phyloP scores from a whole-genome alignment of 2,113 vertebrate genomes.

The Lampris incognitus region DNA sequence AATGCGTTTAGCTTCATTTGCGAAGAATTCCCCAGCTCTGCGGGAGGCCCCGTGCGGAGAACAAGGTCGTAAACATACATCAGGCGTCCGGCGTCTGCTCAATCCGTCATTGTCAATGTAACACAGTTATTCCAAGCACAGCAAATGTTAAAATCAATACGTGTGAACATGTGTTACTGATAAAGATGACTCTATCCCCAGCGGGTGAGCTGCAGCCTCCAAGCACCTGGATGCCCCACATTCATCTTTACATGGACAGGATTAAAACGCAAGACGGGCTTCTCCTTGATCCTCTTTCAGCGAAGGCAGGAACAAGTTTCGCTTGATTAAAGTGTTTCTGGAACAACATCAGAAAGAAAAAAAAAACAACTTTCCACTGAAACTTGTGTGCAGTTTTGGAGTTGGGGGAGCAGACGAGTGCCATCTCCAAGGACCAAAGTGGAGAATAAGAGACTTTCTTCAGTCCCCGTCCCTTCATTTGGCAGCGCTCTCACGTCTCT shows the following conservation, averaged over 20 bases:
- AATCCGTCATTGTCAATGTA: too few relatives aligned
- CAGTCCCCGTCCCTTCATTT: slow-evolving; percentile 56
- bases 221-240: too few relatives aligned
- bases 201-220: too few relatives aligned
- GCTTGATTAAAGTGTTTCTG: slow-evolving; percentile 16
- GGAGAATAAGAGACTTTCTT: slow-evolving; percentile 57
- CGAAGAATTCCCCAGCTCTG: too few relatives aligned
- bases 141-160: background rate
- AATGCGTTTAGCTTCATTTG: too few relatives aligned
- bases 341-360: slow-evolving; percentile 20
- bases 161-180: background rate
- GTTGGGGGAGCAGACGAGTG: slow-evolving; percentile 27
- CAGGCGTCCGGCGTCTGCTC: too few relatives aligned
- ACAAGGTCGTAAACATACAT: too few relatives aligned
- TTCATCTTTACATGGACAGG: too few relatives aligned
- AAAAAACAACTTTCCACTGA: slow-evolving; percentile 4
- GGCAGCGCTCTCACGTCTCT: slow-evolving; percentile 59
- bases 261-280: too few relatives aligned
- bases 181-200: background rate
- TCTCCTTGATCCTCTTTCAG: background rate
- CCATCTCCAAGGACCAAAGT: slow-evolving; percentile 45
- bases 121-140: too few relatives aligned
- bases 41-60: too few relatives aligned
- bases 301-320: background rate
- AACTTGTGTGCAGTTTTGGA: slow-evolving; percentile 22